These are phyloP conservation scores for Pterocles burchelli DNA, from an alignment of 2,113 vertebrate species.

Conservation along the genomic window DNA sequence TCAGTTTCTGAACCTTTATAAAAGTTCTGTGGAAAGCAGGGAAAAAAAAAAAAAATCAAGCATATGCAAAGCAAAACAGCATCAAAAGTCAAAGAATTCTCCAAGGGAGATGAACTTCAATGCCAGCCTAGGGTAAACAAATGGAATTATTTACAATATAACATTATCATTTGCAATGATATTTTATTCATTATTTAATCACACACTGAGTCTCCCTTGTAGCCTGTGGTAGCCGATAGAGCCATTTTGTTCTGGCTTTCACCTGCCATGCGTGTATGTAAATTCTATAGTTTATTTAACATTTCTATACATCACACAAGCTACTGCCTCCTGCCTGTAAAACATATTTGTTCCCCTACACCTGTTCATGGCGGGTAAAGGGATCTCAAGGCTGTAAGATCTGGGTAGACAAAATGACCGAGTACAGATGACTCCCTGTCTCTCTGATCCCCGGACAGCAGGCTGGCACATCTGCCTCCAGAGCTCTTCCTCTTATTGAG, in stretches of 20 bases:
- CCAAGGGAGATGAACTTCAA: slow-evolving; percentile 49
- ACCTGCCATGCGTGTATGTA: neutral
- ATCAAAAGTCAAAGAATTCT: slow-evolving; percentile 60
- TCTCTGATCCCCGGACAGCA: neutral
- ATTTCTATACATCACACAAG: neutral
- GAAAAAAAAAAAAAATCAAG: neutral
- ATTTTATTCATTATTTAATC: slow-evolving; percentile 66
- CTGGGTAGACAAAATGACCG: neutral
- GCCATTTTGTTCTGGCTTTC: slow-evolving; percentile 18
- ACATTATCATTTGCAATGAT: slow-evolving; percentile 30
- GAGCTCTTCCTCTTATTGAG: neutral
- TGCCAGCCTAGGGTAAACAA: slow-evolving; percentile 44
- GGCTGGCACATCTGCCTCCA: neutral
- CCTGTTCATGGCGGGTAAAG: neutral
- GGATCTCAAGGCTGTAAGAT: neutral
- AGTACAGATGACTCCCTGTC: neutral
- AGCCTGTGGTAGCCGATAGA: neutral
- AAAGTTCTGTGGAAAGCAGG: neutral
- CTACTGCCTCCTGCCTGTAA: neutral
- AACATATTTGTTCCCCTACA: neutral
- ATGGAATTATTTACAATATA: slow-evolving; percentile 64
- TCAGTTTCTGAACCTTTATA: neutral
- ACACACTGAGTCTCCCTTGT: neutral
- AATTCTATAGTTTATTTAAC: neutral
- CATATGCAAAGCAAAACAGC: slow-evolving; percentile 49